Conservation (phyloP, 2,113 vertebrate genomes). For the Oreochromis tanganicae region DNA sequence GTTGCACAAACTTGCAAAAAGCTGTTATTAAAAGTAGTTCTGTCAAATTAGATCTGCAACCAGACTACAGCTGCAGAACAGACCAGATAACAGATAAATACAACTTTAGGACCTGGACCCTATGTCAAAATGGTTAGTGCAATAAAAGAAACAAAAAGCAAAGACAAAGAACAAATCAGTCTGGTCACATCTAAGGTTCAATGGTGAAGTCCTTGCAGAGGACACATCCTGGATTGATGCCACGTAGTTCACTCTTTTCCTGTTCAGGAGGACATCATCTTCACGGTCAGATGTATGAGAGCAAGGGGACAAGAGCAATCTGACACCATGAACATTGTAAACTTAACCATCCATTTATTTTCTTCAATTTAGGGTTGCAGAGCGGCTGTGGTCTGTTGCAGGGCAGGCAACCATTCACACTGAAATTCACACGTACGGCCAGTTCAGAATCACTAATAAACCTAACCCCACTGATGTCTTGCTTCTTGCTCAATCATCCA, state of each 20-base stretch:
- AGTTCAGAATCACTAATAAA: not conserved
- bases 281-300: not conserved
- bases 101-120: not conserved
- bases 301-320: not conserved
- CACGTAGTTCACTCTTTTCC: not conserved
- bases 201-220: not conserved
- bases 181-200: not conserved
- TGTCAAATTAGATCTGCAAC: not conserved
- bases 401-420: not conserved
- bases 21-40: not conserved
- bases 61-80: not conserved
- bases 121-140: not conserved
- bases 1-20: not conserved
- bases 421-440: not conserved
- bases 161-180: too few relatives aligned
- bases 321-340: not conserved
- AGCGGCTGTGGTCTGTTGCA: not conserved
- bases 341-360: not conserved
- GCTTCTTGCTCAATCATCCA: not conserved
- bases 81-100: not conserved
- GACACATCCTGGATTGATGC: not conserved
- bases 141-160: too few relatives aligned
- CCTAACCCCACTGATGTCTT: not conserved
- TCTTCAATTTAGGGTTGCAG: not conserved
- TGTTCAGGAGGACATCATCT: not conserved